Base-by-base conservation (phyloP, 2,888 invertebrate genomes). In the Mellilla xanthometata region DNA sequence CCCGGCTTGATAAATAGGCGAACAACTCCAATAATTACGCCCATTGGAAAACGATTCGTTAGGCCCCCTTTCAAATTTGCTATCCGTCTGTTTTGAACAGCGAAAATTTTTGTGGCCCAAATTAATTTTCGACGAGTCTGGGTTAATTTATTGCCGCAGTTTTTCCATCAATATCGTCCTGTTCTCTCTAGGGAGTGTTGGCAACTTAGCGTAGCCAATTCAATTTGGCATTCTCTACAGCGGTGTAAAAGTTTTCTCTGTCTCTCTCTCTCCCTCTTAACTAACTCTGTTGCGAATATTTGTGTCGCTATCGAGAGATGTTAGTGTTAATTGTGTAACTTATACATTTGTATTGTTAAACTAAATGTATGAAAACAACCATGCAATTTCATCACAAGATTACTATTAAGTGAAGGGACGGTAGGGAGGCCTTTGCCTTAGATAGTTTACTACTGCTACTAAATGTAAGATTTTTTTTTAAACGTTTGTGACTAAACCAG, bases 1-100 rank as follows among this genome's bases (percentile, higher is more conserved):
- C 9, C n/a, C 12, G 6, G 24, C 12, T 34, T 39, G 41, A 45
- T 33, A 24, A 44, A 30, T 41, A 27, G 12, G 19, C 1, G 8
- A 39, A 50, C 42, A 43, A 36, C 39, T 39, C 38, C 43, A 47
- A 44, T 40, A 43, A 38, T 39, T 12, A 29, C 29, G 19, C 46
- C 19, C 44, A 59, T 60, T 47, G 54, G 39, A 56, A 61, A 65
- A 60, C 60, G 54, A 64, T 66, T 65, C 54, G 53, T 58, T 57
- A 24, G 32, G 39, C 40, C 52, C 52, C 49, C 46, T 51, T 52
- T 36, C 39, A 56, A 65, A 68, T 68, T 61, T 61, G 60, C 65
- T 66, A 47, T 44, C 15, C 45, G 56, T 43, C 45, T 48, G 42
- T 48, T 51, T 50, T 48, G 24, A 47, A 44, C 33, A 32, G 36